These are phyloP conservation scores for Tenthredo amoena DNA, from an alignment of 2,888 invertebrate species.

Conservation along the genomic window DNA sequence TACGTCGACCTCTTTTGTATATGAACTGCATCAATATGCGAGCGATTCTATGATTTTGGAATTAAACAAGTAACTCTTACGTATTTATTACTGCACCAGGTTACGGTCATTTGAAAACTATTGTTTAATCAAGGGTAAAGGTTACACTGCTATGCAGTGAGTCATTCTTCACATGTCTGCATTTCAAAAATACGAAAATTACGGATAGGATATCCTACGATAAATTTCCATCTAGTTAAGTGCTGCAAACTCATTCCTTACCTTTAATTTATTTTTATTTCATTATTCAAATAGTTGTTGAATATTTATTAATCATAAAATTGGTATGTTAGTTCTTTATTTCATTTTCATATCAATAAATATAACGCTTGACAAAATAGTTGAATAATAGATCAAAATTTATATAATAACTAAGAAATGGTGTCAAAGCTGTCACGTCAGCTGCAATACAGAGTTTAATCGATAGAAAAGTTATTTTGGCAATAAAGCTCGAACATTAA, in stretches of 20 bases:
- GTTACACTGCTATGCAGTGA: background rate
- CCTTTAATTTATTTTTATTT: background rate
- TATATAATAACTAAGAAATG: background rate
- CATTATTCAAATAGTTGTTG: background rate
- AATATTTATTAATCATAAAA: background rate
- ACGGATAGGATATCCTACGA: background rate
- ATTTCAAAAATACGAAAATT: background rate
- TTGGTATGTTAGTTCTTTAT: too few species aligned
- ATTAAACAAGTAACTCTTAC: background rate
- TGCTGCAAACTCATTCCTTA: background rate
- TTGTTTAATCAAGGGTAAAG: constrained; percentile 12
- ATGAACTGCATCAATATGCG: background rate
- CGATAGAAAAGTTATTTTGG: background rate
- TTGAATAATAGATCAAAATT: too few species aligned
- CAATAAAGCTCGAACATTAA: background rate
- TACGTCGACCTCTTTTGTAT: background rate
- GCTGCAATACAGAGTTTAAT: too few species aligned
- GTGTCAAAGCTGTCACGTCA: background rate
- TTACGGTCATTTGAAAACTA: background rate
- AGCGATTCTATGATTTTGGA: background rate
- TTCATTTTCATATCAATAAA: background rate
- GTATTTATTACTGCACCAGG: background rate
- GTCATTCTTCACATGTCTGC: background rate
- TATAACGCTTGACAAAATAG: too few species aligned
- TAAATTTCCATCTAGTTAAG: background rate